Percentiles rank a stretch among this genome's conserved stretches.
Evolutionary conservation across 2,113 vertebrate species (phyloP).

Genomic region (Cyprinodon variegatus): DNA sequence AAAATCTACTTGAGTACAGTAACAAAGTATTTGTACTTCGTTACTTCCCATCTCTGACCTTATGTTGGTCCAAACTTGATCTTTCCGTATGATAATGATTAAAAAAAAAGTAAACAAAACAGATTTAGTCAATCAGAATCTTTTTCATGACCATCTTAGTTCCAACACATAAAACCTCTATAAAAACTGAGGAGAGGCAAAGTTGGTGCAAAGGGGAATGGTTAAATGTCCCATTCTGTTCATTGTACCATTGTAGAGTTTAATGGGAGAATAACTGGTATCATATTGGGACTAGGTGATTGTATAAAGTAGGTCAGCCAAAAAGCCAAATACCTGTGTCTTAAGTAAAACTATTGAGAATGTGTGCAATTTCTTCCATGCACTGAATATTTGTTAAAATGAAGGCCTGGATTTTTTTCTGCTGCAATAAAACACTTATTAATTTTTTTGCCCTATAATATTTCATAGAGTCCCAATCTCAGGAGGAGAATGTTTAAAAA

Average conservation of each 20-base stretch:
- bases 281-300: background rate
- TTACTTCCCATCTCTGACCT: no score
- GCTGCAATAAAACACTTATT: background rate
- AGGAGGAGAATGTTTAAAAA: no score
- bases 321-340: no score
- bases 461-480: no score
- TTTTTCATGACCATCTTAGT: background rate
- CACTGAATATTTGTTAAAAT: no score
- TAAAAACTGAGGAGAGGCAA: background rate
- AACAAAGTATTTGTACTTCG: no score
- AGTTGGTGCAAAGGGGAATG: background rate
- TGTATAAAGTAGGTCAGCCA: background rate
- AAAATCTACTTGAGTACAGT: no score
- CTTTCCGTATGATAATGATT: background rate
- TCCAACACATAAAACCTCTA: background rate
- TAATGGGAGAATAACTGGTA: background rate
- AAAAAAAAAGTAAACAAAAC: background rate
- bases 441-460: background rate
- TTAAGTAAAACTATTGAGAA: no score
- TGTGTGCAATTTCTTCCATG: no score
- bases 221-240: background rate
- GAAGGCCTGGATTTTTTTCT: no score
- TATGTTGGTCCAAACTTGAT: background rate
- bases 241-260: background rate
- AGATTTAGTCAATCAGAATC: background rate